Conservation (phyloP, 2,113 vertebrate species). For the Calyptommatus sinebrachiatus region DNA sequence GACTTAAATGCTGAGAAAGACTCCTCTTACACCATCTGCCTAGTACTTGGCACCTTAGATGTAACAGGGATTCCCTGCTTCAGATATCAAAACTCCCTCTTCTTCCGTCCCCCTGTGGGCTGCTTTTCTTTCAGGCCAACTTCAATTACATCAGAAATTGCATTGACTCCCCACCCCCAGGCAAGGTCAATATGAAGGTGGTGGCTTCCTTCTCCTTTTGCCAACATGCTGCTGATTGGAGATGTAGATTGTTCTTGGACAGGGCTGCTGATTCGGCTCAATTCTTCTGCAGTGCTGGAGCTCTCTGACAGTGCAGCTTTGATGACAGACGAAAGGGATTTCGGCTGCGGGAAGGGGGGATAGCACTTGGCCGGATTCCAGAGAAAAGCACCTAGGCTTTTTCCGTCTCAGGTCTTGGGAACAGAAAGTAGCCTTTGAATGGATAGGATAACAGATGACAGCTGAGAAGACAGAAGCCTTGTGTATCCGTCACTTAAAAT, state of each 20-base stretch:
- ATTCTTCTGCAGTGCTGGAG: constrained; percentile 12
- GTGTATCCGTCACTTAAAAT: not conserved
- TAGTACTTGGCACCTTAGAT: too few species aligned
- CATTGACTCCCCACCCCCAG: not conserved
- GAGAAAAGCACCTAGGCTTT: not conserved
- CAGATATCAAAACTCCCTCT: not conserved
- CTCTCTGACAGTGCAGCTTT: constrained; percentile 5
- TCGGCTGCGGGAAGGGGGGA: not conserved
- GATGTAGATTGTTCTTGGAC: constrained; percentile 10
- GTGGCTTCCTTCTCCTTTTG: not conserved
- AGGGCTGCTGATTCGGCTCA: constrained; percentile 19
- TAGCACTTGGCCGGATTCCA: constrained; percentile 8
- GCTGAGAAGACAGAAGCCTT: not conserved
- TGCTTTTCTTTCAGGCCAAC: not conserved
- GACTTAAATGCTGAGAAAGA: too few species aligned
- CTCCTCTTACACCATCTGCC: too few species aligned
- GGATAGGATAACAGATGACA: not conserved
- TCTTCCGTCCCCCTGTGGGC: not conserved
- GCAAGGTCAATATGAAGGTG: not conserved
- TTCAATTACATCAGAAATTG: not conserved
- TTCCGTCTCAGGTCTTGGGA: not conserved
- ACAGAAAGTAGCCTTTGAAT: not conserved
- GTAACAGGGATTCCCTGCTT: not conserved
- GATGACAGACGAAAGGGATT: not conserved
- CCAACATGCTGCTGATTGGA: not conserved